Evolutionary conservation across 2,113 vertebrate species (phyloP).

Genomic region (Tichodroma muraria): DNA sequence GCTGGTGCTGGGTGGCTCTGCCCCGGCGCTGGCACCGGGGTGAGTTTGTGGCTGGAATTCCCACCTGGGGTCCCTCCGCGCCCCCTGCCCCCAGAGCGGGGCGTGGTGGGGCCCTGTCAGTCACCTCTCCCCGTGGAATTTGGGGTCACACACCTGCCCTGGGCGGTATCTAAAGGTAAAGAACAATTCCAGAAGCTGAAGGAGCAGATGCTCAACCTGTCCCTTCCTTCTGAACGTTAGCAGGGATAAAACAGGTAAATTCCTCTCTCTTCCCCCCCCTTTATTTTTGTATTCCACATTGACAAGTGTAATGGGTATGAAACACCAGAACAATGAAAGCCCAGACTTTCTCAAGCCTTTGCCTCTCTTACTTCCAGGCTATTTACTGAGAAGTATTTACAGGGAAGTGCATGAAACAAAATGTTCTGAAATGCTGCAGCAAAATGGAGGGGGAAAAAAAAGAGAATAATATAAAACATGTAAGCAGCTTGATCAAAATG

Average conservation of each 20-base stretch:
- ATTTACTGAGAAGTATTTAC: slow-evolving; percentile 68
- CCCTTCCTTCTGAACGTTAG: neutral
- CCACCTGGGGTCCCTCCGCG: rapidly evolving
- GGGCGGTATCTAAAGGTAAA: rapidly evolving
- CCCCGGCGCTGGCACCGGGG: rapidly evolving
- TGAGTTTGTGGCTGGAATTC: neutral
- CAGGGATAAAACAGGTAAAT: neutral
- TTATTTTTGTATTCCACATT: neutral
- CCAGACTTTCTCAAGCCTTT: slow-evolving; percentile 43
- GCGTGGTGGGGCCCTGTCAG: rapidly evolving
- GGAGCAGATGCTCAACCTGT: neutral
- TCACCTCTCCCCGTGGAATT: rapidly evolving
- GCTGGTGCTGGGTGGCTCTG: rapidly evolving
- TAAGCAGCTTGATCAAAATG: slow-evolving; percentile 57
- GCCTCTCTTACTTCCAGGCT: slow-evolving; percentile 72
- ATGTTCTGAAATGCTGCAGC: slow-evolving; percentile 64
- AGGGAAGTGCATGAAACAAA: slow-evolving; percentile 61
- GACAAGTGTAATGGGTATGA: slow-evolving; percentile 30
- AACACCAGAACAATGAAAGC: slow-evolving; percentile 43
- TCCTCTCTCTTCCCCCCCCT: rapidly evolving
- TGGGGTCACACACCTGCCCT: neutral
- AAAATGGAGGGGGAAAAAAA: neutral
- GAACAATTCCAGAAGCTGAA: neutral
- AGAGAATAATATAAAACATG: slow-evolving; percentile 37
- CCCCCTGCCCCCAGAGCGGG: neutral